phyloP scores from a whole-genome alignment of 2,888 invertebrate genomes.

The Dicycla oo region DNA sequence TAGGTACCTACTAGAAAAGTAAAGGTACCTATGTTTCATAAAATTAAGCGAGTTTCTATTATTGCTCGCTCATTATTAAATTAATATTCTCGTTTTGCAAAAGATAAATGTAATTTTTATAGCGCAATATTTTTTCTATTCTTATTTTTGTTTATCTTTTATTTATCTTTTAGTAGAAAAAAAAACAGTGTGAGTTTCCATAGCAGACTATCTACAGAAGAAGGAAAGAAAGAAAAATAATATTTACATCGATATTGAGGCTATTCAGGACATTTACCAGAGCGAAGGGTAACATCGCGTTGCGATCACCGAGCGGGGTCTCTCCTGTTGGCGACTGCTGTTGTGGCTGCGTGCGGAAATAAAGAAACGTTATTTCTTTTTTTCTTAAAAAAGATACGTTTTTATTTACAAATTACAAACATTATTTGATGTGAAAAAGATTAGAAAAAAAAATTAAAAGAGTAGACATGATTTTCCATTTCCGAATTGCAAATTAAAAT shows the following conservation, averaged over 20 bases:
- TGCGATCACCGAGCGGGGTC: slow-evolving; percentile 82
- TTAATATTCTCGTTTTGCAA: slow-evolving; percentile 26
- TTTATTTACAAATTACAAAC: not conserved
- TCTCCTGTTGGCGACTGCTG: slow-evolving; percentile 87
- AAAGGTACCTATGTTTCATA: slow-evolving; percentile 47
- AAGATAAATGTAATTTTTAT: not conserved
- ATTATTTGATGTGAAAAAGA: not conserved
- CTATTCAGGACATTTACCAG: slow-evolving; percentile 90
- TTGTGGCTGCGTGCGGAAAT: slow-evolving; percentile 80
- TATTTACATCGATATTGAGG: slow-evolving; percentile 90
- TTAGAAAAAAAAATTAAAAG: not conserved
- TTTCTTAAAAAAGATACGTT: not conserved
- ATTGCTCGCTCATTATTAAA: slow-evolving; percentile 26
- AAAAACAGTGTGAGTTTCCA: slow-evolving; percentile 70
- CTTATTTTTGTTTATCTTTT: not conserved
- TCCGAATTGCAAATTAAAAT: not conserved
- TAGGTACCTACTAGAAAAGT: slow-evolving; percentile 48
- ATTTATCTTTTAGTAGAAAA: not conserved
- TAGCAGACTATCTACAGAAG: slow-evolving; percentile 53
- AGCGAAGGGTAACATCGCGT: slow-evolving; percentile 88
- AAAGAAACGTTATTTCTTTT: slow-evolving; percentile 48
- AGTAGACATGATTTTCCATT: not conserved
- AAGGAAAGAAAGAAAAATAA: slow-evolving; percentile 72
- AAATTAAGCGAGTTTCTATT: slow-evolving; percentile 56
- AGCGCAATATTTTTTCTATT: not conserved